A percentile compares a stretch with the other conserved stretches of the same genome.
Conservation (phyloP, 2,797 vertebrate genomes). For the Tympanoctomys barrerae region DNA sequence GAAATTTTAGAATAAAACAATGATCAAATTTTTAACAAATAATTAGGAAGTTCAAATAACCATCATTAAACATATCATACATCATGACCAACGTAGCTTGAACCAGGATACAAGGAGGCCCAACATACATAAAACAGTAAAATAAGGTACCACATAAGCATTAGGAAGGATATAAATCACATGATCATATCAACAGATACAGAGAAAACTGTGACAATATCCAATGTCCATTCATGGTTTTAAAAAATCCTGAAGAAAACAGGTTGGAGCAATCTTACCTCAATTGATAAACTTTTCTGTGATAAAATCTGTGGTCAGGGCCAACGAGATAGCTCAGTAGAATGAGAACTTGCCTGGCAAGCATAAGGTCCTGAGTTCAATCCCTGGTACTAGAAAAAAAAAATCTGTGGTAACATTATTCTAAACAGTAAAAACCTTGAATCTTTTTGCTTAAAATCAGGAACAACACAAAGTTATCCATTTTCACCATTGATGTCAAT, state of each 20-base stretch:
- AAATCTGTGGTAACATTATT: background rate
- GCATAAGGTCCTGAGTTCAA: no score
- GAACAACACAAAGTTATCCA: background rate
- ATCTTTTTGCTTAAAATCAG: background rate
- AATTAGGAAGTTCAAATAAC: background rate
- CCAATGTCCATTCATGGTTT: no score
- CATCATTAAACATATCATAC: background rate
- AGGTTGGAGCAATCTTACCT: background rate
- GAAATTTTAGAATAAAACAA: background rate
- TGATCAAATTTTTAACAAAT: background rate
- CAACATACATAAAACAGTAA: background rate
- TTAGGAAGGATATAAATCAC: background rate
- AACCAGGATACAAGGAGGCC: background rate
- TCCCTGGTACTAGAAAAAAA: no score
- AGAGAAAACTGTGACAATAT: background rate
- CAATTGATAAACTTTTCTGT: background rate
- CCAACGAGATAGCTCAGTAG: no score
- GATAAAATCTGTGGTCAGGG: background rate
- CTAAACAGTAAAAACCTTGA: background rate
- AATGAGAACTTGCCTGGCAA: no score
- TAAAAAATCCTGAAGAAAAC: background rate
- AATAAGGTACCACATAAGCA: background rate
- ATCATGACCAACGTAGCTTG: background rate
- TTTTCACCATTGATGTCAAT: background rate
- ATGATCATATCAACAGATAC: background rate